Conservation (phyloP, 2,797 vertebrate genomes). For the Acanthiza pusilla region DNA sequence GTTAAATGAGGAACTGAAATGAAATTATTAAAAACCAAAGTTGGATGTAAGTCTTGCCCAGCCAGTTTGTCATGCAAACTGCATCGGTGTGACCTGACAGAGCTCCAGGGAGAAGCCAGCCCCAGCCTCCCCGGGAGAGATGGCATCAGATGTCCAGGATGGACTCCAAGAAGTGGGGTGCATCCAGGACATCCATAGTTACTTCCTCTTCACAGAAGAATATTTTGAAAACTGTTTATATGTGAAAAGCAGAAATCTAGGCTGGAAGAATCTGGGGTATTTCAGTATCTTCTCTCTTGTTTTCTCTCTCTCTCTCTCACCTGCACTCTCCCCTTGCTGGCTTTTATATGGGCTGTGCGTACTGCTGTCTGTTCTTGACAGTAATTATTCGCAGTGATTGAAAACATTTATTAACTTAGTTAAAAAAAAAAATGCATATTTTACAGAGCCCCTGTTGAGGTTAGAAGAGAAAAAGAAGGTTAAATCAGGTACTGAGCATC, state of each 20-base stretch:
- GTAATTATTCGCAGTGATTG: background rate
- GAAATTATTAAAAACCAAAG: background rate
- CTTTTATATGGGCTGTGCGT: background rate
- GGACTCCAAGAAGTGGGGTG: background rate
- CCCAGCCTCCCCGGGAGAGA: background rate
- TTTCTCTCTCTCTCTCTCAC: background rate
- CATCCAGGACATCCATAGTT: background rate
- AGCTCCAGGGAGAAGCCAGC: background rate
- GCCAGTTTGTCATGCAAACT: background rate
- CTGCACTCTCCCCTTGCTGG: background rate
- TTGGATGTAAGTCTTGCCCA: background rate
- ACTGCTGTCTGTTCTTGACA: background rate
- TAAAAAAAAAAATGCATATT: background rate
- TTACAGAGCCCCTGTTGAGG: background rate
- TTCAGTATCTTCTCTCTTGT: background rate
- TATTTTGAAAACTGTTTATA: background rate
- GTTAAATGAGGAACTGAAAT: background rate
- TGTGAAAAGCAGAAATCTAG: background rate
- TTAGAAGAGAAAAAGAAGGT: conserved; percentile 12
- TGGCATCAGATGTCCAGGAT: background rate
- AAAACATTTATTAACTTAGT: conserved; percentile 5
- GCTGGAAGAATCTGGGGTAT: background rate
- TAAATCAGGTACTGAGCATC: background rate
- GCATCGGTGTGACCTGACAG: background rate
- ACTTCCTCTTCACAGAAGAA: background rate